Base-by-base conservation (phyloP, 2,888 invertebrate genomes). In the Sminthurinus aureus region DNA sequence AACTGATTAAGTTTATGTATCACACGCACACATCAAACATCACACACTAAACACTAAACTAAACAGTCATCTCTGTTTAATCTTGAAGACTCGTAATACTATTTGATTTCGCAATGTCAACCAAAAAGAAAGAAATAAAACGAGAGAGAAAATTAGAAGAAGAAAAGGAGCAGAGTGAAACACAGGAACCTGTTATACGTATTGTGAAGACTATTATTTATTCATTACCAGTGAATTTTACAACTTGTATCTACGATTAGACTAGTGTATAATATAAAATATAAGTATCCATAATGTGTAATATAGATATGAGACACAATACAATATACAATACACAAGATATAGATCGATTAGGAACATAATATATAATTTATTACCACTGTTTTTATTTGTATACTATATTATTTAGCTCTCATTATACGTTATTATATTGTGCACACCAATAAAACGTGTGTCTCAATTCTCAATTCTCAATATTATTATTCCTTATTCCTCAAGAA, bases 141-240 rank as follows among this genome's bases (percentile, higher is more conserved):
- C 6, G 20, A 73, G 73, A 69, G 22, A 69, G n/a, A 69, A 69
- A 20, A 22, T 69, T 69, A 20, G n/a, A n/a, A 11, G n/a, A 58
- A 58, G 38, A 6, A 64, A 38, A 38, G 38, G 38, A 38, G 38
- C 58, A 58, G 13, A 52, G 13, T 13, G 52, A 11, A 13, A 15
- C n/a, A 69, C 67, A 69, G 81, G 73, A 81, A 81, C 81, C 52
- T 75, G 75, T 81, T 81, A 81, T 81, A 81, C 81, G 81, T 81
- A 81, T 22, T 52, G 52, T 81, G 26, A 38, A 81, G 81, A 81
- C 81, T 81, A 81, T 81, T 74, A 81, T 64, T 73, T 38, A 38
- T 38, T 79, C 26, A 67, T 79, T 79, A 67, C 66, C 20, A 67
- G 26, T 64, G 38, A 38, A 38, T 38, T 38, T 38, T 38, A 38